Evolutionary conservation across 1,140 invertebrate genomes (phyloP), one percentile per base, ranked within the genome.

Genomic region (Sinonovacula constricta): DNA sequence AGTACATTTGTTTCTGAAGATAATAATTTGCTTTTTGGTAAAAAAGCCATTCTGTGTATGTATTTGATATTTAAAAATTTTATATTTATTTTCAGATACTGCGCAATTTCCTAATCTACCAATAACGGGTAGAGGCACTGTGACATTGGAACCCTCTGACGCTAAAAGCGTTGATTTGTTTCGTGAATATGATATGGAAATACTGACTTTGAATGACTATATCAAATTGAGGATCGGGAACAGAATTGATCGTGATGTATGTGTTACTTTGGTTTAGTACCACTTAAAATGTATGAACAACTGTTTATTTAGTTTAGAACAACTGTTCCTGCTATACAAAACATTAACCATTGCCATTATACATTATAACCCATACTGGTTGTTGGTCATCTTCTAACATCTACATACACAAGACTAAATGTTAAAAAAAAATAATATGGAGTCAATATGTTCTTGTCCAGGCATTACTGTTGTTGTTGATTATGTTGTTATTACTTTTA

Each of bases 241-340:
- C 1, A 3, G 1, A 5, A 72, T 72, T 22, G 34, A 72, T 45
- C 18, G 69, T 24, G 69, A 72, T 49, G 69, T 72, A 49, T 51
- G 69, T 72, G 33, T 33, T 33, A 49, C 33, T 34, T 15, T 63
- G n/a, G n/a, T n/a, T n/a, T n/a, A n/a, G n/a, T 63, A 18, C 39
- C 12, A 63, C 3, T 28, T 10, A 7, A 33, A 26, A 45, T 65
- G 31, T 34, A 34, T n/a, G 12, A 7, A 60, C 5, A 31, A 31
- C 4, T 30, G 10, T 5, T 7, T 12, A n/a, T 60, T 30, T n/a
- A 28, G 28, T 26, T 24, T 7, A 15, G 22, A 24, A 56, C 26
- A 15, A 4, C 12, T 56, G 26, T 22, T 10, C 22, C 4, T 56
- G 22, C 26, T n/a, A n/a, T n/a, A n/a, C n/a, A n/a, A n/a, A n/a